These are phyloP conservation scores for Actenoides hombroni DNA, from an alignment of 2,113 vertebrate genomes.

Conservation along the genomic window DNA sequence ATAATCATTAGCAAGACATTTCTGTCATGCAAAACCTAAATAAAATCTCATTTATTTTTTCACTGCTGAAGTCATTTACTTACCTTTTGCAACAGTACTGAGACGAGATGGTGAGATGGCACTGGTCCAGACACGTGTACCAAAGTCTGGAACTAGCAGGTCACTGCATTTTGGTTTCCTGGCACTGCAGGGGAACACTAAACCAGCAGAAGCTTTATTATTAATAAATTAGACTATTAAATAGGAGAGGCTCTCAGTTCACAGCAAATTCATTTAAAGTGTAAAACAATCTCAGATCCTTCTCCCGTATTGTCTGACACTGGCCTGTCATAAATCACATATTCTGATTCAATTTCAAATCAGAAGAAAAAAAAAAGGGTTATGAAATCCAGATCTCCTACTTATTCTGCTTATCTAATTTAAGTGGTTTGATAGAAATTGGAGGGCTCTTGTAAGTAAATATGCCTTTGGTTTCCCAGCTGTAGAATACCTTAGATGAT, in stretches of 20 bases:
- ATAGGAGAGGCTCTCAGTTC: not conserved
- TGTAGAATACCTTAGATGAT: not conserved
- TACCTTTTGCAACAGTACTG: not conserved
- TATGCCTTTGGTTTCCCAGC: not conserved
- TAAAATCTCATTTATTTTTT: slow-evolving; percentile 11
- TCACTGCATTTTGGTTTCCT: not conserved
- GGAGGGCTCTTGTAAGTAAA: not conserved
- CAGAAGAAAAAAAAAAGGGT: not conserved
- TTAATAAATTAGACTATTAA: not conserved
- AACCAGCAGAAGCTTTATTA: not conserved
- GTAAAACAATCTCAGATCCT: not conserved
- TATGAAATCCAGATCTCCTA: not conserved
- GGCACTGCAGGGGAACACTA: not conserved
- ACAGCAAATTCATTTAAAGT: not conserved
- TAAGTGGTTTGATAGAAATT: not conserved
- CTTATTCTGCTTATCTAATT: slow-evolving; percentile 1
- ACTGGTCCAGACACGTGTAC: not conserved
- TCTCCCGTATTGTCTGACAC: not conserved
- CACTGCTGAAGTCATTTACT: not conserved
- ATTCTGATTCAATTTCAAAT: slow-evolving; percentile 11
- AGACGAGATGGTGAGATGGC: not conserved
- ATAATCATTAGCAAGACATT: not conserved
- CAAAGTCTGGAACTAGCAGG: not conserved
- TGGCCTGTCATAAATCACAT: not conserved
- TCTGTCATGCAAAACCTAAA: not conserved